Conservation (phyloP, 1,140 invertebrate genomes). For the Himalopsyche phryganea region DNA sequence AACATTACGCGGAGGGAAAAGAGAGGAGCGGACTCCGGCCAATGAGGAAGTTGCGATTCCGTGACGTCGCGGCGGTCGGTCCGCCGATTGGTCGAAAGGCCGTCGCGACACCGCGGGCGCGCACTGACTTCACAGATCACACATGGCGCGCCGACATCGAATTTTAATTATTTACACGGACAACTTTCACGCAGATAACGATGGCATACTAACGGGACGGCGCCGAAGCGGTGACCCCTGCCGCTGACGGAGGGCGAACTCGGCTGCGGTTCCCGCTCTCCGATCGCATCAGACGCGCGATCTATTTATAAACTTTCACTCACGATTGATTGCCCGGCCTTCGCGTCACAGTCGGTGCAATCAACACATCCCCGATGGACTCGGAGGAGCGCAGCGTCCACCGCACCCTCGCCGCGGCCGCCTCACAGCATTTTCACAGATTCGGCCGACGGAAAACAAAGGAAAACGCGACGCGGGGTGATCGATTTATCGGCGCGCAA, state of each 20-base stretch:
- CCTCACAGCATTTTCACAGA: too few species aligned
- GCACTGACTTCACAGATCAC: conserved; percentile 19
- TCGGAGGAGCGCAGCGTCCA: neutral
- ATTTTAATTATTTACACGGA: conserved; percentile 21
- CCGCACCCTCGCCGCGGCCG: neutral
- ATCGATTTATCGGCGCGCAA: conserved; percentile 20
- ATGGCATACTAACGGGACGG: conserved; percentile 9
- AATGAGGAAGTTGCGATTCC: conserved; percentile 6
- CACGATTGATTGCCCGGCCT: conserved; percentile 7
- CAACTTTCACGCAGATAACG: conserved; percentile 1
- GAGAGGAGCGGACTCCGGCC: conserved; percentile 2
- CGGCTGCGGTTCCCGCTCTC: conserved; percentile 9
- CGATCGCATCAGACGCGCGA: conserved; percentile 18
- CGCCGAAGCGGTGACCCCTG: conserved; percentile 17
- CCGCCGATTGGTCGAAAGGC: conserved; percentile 17
- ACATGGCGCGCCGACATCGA: conserved; percentile 8
- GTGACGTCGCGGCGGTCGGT: conserved; percentile 17
- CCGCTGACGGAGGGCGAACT: conserved; percentile 16
- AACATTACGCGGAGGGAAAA: conserved; percentile 19
- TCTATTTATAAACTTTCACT: conserved; percentile 27
- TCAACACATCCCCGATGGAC: conserved; percentile 3
- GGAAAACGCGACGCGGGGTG: conserved; percentile 12
- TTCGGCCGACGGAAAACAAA: conserved; percentile 7
- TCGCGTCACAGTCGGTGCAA: conserved; percentile 15
- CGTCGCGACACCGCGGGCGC: conserved; percentile 16